Base-by-base conservation (phyloP, 2,888 invertebrate species). In the Noctua comes region DNA sequence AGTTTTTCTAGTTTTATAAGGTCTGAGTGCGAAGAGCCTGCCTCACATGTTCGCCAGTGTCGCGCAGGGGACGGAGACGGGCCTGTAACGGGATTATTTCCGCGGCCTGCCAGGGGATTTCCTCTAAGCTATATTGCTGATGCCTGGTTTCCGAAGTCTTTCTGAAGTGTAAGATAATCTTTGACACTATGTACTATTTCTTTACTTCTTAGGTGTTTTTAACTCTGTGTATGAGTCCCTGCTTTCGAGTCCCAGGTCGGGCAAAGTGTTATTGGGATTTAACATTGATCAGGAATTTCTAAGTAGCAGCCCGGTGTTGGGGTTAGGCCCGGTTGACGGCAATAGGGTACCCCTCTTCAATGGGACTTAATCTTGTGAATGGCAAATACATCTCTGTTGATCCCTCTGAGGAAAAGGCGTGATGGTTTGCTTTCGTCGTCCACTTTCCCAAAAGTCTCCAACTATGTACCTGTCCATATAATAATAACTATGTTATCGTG, bases 21-120 rank as follows among this genome's bases (percentile, higher is more conserved):
- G 24, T 36, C 24, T 16, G 27, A 40, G 31, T n/a, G 24, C 31
- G 64, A 57, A 13, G 4, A 13, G 62, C 3, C 40, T 18, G 13
- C 24, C 40, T 70, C 74, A 18, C n/a, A 16, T 21, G 18, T 36
- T 27, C 51, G 43, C 65, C 24, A 1, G 76, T 18, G 65, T 43
- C 43, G n/a, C 46, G 3, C 66, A 8, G 8, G 66, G n/a, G n/a
- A 43, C n/a, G 24, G 43, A 40, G 54, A 18, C 13, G n/a, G 48
- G 51, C 27, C 54, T 68, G 21, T 62, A 18, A 62, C 40, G 40
- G 59, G 31, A 54, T 83, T 64, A 68, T 64, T 68, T 64, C 36
- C 40, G 18, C 13, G 54, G 24, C 5, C 68, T 46, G 24, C 24
- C 36, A 21, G 36, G 43, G 46, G 40, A 83, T 59, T 66, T 48